Evolutionary conservation across 2,113 vertebrate species (phyloP), one percentile per base, ranked within the genome.

Genomic region (Heterochromis multidens): DNA sequence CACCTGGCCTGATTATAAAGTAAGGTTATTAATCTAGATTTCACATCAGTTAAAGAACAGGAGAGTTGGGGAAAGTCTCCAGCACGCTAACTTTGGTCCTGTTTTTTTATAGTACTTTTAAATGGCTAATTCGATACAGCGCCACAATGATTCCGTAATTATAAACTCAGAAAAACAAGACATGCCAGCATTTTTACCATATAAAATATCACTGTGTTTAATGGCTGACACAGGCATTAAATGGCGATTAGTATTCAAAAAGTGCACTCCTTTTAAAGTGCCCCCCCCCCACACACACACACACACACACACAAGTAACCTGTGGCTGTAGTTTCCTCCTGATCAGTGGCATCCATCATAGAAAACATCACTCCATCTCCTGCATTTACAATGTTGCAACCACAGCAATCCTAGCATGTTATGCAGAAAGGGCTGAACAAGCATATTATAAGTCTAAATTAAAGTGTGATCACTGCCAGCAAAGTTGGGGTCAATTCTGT

Each of bases 1-100:
- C 63, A 88, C 80, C 76, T 89, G 84, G 84, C 78, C 84, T 88
- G 87, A 88, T 89, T 90, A 87, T 77, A 77, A 86, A 91, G 85
- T 31, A 72, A 63, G 77, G 72, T 84, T 88, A 89, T 90, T 89
- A 87, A 91, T 90, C 82, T 81, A 35, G 83, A 81, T 77, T 88
- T 62, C 27, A 58, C 81, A 82, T 85, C 84, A 88, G 83, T 67
- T 87, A 40, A 77, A 86, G 62, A 84, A 49, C 72, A 62, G 21
- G 16, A 61, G 72, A 79, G 49, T 31, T 84, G 58, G 27, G 3
- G 11, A 6, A 46, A 46, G 12, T 77, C 58, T 83, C 58, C 46
- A 59, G 31, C 35, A 78, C 46, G 37, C 11, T 72, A 63, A 79
- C 80, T 76, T 56, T 56, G n/a, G 13, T 82, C 23, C 16, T n/a